Evolutionary conservation across 2,888 invertebrate species (phyloP).

Genomic region (Cheilosia vulpina): DNA sequence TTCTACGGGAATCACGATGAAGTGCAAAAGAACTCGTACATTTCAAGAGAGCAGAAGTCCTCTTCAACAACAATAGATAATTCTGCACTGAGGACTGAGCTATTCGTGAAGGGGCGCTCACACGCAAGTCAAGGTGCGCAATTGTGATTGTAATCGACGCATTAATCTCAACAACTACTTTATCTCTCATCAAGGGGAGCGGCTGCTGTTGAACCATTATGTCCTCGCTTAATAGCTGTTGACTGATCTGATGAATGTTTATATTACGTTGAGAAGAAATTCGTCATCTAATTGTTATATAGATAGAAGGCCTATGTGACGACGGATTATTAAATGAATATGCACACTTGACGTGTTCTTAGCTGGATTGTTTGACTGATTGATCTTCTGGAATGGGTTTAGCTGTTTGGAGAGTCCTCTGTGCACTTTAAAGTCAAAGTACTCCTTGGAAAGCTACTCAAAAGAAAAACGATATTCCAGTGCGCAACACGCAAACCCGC

Average conservation of each 20-base stretch:
- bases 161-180: slow-evolving; percentile 33
- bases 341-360: slow-evolving; percentile 5
- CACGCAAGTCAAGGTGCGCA: slow-evolving; percentile 58
- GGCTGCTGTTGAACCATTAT: slow-evolving; percentile 1
- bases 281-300: slow-evolving; percentile 15
- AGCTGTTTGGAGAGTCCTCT: too few species aligned
- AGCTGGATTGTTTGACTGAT: not conserved
- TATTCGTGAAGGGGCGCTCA: slow-evolving; percentile 15
- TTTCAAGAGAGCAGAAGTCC: slow-evolving; percentile 14
- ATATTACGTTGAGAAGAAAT: slow-evolving; percentile 37
- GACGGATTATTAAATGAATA: slow-evolving; percentile 12
- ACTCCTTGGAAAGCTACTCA: too few species aligned
- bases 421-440: too few species aligned
- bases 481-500: too few species aligned
- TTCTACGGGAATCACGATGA: slow-evolving; percentile 38
- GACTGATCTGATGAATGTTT: slow-evolving; percentile 55
- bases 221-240: slow-evolving; percentile 20
- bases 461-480: too few species aligned
- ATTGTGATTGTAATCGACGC: slow-evolving; percentile 47
- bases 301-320: slow-evolving; percentile 46
- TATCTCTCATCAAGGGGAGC: slow-evolving; percentile 22
- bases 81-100: slow-evolving; percentile 1
- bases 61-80: slow-evolving; percentile 63
- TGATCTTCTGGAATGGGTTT: too few species aligned
- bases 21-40: slow-evolving; percentile 39